Conservation (phyloP, 2,888 invertebrate genomes). For the Caenorhabditis virilis region DNA sequence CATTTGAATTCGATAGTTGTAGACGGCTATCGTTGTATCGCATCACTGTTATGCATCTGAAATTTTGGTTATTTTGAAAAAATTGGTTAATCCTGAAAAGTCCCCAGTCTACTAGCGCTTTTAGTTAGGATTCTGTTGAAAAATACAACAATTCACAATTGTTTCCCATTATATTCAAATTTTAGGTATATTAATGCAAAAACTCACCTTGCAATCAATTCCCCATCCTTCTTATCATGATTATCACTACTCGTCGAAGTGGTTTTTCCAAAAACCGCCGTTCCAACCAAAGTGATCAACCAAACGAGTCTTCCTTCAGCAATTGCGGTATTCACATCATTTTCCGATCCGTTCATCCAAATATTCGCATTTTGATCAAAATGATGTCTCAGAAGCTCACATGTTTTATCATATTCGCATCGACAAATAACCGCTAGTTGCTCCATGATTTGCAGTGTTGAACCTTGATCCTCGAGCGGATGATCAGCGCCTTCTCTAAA, state of each 20-base stretch:
- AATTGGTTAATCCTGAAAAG: not conserved
- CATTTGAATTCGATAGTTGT: slow-evolving; percentile 70
- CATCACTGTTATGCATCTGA: slow-evolving; percentile 86
- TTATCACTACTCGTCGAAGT: slow-evolving; percentile 93
- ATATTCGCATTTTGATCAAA: slow-evolving; percentile 78
- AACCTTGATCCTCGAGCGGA: slow-evolving; percentile 90
- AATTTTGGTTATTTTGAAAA: slow-evolving; percentile 6
- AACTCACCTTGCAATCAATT: slow-evolving; percentile 84
- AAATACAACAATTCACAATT: too few relatives aligned
- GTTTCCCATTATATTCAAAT: not conserved
- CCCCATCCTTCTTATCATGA: slow-evolving; percentile 97
- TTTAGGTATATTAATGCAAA: slow-evolving; percentile 4
- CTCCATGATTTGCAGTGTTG: slow-evolving; percentile 93
- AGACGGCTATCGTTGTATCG: slow-evolving; percentile 89
- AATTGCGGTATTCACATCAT: slow-evolving; percentile 37
- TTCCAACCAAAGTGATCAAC: slow-evolving; percentile 97
- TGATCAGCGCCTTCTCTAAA: slow-evolving; percentile 87
- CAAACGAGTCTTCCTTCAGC: slow-evolving; percentile 84
- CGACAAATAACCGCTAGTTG: slow-evolving; percentile 73
- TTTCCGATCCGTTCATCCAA: slow-evolving; percentile 33
- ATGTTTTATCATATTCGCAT: slow-evolving; percentile 96
- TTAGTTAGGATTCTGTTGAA: too few relatives aligned
- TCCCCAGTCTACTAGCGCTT: too few relatives aligned
- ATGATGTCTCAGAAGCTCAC: slow-evolving; percentile 86
- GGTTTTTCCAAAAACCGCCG: slow-evolving; percentile 94